Base-by-base conservation (phyloP, 1,140 invertebrate species). In the Drosophila sturtevanti region DNA sequence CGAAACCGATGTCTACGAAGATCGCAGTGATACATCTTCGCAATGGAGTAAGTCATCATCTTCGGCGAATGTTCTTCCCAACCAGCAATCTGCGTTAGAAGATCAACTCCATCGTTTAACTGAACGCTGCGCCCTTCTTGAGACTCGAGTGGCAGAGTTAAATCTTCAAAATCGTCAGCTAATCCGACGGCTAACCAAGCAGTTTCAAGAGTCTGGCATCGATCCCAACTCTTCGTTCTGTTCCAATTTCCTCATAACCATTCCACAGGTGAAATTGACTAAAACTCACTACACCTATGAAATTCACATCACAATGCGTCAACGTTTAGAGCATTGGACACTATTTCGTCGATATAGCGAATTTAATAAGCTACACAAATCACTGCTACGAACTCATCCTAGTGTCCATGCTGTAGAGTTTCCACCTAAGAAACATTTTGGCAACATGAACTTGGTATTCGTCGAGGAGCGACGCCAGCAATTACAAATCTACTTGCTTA, bases 391-490 rank as follows among this genome's bases (percentile, higher is more conserved):
- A 86, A 93, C 95, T 55, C 95, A 97, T 92, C 93, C 95, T 9
- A 92, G 94, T 24, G 93, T 97, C 22, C 93, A 93, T 11, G 94
- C 94, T 2, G 96, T 97, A 91, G 95, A 97, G 87, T 98, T 98
- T 93, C 97, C 97, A 10, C 96, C 96, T 11, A 98, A 98, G 87
- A 98, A 97, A 92, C 95, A 96, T 71, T 94, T 98, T 73, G 96
- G 97, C 27, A 97, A 97, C 92, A 97, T 97, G 94, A 96, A 97
- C 92, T 93, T 95, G 0, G 94, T 94, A 77, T 95, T 97, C 87
- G 96, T 97, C 4, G 96, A 97, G 91, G 95, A 95, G 63, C 92
- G 96, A 71, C 93, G 96, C 27, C 93, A 94, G 81, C 94, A 94
- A 59, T 91, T 97, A 38, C 96, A 97, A 91, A 94, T 94, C 38